Evolutionary conservation across 2,797 vertebrate species (phyloP), one percentile per base, ranked within the genome.

Genomic region (Bryconaethiops microstoma): DNA sequence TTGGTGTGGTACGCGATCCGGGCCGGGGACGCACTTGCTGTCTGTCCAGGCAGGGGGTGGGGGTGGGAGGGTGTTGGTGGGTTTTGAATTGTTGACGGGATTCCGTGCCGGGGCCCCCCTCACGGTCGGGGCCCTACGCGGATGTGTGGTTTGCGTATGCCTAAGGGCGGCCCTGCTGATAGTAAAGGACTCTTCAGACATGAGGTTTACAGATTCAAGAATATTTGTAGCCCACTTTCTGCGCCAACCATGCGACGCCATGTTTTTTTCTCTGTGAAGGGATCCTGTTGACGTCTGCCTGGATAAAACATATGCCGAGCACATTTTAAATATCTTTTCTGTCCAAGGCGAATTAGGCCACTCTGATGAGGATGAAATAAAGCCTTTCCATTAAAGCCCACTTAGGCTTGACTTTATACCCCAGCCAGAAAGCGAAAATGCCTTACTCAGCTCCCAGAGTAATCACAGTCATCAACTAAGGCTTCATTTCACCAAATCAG

Each of bases 271-370:
- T n/a, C 52, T 57, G 29, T 42, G 19, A 25, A 59, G 5, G n/a
- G 54, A 42, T 17, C 52, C 25, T 74, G n/a, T 23, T 39, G 39
- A 57, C n/a, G 4, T 42, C 25, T 60, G 72, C 17, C 23, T 21
- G 52, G 35, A 35, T 21, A 7, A 39, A 71, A 55, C 73, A 81
- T 29, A 25, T 77, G 67, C 45, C 71, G 4, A 10, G 63, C 23
- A 52, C 64, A 75, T 72, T 52, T 57, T 2, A 54, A 23, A 21
- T 10, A 5, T 23, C 67, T 64, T 52, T 19, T 74, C 29, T 35
- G 14, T 75, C 72, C 54, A 80, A 69, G 48, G 4, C 8, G 60
- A 68, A 50, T 80, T 60, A 75, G 73, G 21, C 21, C 40, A 35
- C 50, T 52, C 67, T 69, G 63, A 40, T 52, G 29, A 72, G 8